Percentiles rank a stretch among this genome's conserved stretches.
Evolutionary conservation across 2,888 invertebrate genomes (phyloP).

Genomic region (Perizoma flavofasciatum): DNA sequence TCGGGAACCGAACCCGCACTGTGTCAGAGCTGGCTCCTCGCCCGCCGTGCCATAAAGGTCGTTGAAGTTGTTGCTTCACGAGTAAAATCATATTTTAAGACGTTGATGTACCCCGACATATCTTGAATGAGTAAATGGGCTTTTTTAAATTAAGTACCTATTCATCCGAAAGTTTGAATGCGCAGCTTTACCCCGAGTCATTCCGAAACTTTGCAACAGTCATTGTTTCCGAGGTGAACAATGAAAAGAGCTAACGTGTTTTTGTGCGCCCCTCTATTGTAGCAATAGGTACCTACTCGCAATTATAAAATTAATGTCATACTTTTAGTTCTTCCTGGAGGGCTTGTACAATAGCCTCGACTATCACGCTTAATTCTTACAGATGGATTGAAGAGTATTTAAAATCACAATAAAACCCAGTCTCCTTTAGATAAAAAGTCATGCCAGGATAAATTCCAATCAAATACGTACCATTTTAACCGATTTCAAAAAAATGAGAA

Average conservation of each 20-base stretch:
- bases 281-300: constrained; percentile 46
- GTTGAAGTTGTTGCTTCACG: no score
- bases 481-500: no score
- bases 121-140: no score
- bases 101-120: no score
- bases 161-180: constrained; percentile 6
- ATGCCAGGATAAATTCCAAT: no score
- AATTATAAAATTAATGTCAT: constrained; percentile 76
- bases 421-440: no score
- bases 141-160: neutral
- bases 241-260: constrained; percentile 60
- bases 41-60: no score
- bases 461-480: no score
- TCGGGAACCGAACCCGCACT: no score
- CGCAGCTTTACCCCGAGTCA: constrained; percentile 50
- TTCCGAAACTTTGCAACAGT: constrained; percentile 56
- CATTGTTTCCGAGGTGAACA: constrained; percentile 63
- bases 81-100: no score
- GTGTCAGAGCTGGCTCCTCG: no score
- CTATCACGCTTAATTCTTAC: constrained; percentile 72
- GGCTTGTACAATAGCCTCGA: constrained; percentile 55
- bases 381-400: constrained; percentile 61
- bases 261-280: constrained; percentile 64
- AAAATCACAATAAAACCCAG: no score
- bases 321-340: constrained; percentile 63